Percentiles rank a stretch among this genome's conserved stretches.
Conservation (phyloP, 1,140 invertebrate genomes). For the Popillia japonica region DNA sequence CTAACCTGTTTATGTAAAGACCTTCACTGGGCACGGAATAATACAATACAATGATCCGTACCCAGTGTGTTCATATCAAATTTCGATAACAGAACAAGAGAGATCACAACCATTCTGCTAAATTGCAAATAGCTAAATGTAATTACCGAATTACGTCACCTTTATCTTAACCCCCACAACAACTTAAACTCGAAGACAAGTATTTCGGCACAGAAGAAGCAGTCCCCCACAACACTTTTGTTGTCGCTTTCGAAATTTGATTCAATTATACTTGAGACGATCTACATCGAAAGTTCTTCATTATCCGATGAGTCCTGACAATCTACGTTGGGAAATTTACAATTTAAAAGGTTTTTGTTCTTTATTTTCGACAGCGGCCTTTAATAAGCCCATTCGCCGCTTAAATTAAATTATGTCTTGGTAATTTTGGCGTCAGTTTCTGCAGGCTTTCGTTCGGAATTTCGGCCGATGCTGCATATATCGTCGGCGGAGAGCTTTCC, state of each 20-base stretch:
- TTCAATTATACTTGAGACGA: constrained; percentile 1
- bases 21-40: too few species aligned
- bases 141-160: too few species aligned
- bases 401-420: neutral
- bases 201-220: neutral
- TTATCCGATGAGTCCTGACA: neutral
- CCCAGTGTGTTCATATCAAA: too few species aligned
- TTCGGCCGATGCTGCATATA: too few species aligned
- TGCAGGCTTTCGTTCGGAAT: neutral
- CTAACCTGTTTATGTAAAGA: too few species aligned
- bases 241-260: neutral
- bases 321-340: neutral
- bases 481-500: too few species aligned
- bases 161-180: too few species aligned
- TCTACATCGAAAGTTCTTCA: neutral
- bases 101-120: too few species aligned
- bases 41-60: too few species aligned
- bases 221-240: neutral
- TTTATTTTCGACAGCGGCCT: neutral
- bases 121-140: too few species aligned
- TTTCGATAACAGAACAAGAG: too few species aligned
- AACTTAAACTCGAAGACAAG: too few species aligned
- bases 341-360: constrained; percentile 5
- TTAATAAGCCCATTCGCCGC: neutral
- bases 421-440: neutral